Evolutionary conservation across 2,113 vertebrate species (phyloP), one percentile per base, ranked within the genome.

Genomic region (Noctilio leporinus): DNA sequence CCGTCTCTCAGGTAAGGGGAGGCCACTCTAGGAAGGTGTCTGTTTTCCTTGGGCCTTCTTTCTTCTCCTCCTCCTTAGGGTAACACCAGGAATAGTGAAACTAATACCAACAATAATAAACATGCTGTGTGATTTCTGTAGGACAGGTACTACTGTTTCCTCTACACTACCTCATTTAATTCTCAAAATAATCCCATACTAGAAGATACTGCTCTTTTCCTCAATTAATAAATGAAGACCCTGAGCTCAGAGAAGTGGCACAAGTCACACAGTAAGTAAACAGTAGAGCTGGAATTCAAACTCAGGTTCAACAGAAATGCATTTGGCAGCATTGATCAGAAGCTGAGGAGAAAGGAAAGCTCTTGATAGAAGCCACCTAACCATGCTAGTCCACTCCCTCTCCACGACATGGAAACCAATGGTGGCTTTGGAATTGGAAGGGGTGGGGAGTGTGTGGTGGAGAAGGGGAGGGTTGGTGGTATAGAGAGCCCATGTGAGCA

Each of bases 1-100:
- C 97, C 0, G 96, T 97, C 78, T 98, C 97, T 14, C 98, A 99
- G 99, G 99, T 99, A 97, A 97, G 59, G 59, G 3, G 72, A 78
- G 24, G 91, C 40, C 33, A 3, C 67, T 55, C 72, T 11, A 0
- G 33, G n/a, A 49, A 76, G 38, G 26, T 5, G n/a, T 24, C 16
- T 26, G 0, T 62, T n/a, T 91, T 70, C 53, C 65, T 90, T 26
- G n/a, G 19, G 17, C 7, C 9, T 16, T 28, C 30, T 19, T 33
- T 76, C 30, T 35, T 22, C 35, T 51, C 43, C 49, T 40, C 28
- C 78, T 35, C 19, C n/a, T 83, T 24, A 57, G 3, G 43, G 7
- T 43, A 26, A 17, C 7, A 26, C 73, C 75, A 82, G 76, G 20
- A 38, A 55, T 3, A 30, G 12, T 9, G 19, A 89, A 5, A 30